Evolutionary conservation across 2,888 invertebrate genomes (phyloP).

Genomic region (Tipula confusa): DNA sequence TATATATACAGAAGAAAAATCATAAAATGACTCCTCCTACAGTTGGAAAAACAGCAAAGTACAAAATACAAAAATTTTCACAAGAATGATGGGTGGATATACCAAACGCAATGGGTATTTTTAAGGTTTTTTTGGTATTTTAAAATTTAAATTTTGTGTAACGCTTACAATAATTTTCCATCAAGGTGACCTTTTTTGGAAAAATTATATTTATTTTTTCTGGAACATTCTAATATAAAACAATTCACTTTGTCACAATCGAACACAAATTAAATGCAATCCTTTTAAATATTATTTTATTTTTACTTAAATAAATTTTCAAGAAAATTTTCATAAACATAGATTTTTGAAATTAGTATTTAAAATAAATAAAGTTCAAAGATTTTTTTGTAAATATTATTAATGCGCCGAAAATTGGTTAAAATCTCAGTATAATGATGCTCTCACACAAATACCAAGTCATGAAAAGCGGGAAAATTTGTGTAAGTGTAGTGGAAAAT

Average conservation of each 20-base stretch:
- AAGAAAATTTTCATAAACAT: not conserved
- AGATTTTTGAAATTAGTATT: not conserved
- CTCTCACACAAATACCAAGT: not conserved
- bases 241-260: not conserved
- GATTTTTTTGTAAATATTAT: not conserved
- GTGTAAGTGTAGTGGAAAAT: not conserved
- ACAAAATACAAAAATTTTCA: not conserved
- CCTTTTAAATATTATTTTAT: not conserved
- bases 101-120: not conserved
- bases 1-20: not conserved
- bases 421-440: not conserved
- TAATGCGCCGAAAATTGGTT: not conserved
- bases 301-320: not conserved
- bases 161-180: not conserved
- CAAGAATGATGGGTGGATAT: slow-evolving; percentile 8
- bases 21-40: slow-evolving; percentile 20
- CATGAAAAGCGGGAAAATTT: not conserved
- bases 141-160: not conserved
- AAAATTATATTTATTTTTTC: not conserved
- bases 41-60: slow-evolving; percentile 20
- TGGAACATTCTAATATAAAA: not conserved
- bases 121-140: not conserved
- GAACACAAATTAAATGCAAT: too few species aligned
- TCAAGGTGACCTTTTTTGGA: not conserved
- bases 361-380: not conserved